Evolutionary conservation across 2,113 vertebrate species (phyloP), one percentile per base, ranked within the genome.

Genomic region (Heteronetta atricapilla): DNA sequence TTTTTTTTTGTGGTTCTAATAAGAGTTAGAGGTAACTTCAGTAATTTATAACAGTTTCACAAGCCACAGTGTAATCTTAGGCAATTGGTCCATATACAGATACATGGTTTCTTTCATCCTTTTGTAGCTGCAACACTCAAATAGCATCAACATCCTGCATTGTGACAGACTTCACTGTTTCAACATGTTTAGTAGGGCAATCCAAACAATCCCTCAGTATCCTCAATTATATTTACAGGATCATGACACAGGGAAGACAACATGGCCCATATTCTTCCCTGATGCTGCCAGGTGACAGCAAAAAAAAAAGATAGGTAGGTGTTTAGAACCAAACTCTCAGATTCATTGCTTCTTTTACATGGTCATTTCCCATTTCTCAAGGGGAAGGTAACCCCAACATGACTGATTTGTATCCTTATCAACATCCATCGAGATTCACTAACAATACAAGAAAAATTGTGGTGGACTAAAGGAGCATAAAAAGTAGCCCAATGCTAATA

Each of bases 271-370:
- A 28, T 42, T 80, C 29, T 40, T 81, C 38, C 69, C 60, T n/a
- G 42, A 23, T 3, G 5, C 5, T 60, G 22, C 25, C 36, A 69
- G 11, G 11, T 33, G 18, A 70, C 31, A 70, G 19, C 13, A 53
- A 11, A 62, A 33, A 11, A 62, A 33, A 6, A 4, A 38, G 9
- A 33, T 38, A 9, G 68, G 34, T 46, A 90, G 72, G 11, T 3
- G 3, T 48, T 28, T 74, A 66, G 38, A 69, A 15, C 19, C 0
- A 0, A 42, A 16, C 14, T 56, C 34, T 10, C 16, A 10, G n/a
- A 62, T 44, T 62, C 8, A n/a, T 33, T 1, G 2, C n/a, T 86
- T 72, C 3, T 28, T 77, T 77, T 38, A 38, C 44, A 23, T 19
- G 13, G 11, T 53, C 15, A 7, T 23, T 56, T 81, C 0, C 1